Percentiles rank a stretch among this genome's conserved stretches.
phyloP scores from a whole-genome alignment of 2,888 invertebrate genomes.

The Cosmia trapezina region DNA sequence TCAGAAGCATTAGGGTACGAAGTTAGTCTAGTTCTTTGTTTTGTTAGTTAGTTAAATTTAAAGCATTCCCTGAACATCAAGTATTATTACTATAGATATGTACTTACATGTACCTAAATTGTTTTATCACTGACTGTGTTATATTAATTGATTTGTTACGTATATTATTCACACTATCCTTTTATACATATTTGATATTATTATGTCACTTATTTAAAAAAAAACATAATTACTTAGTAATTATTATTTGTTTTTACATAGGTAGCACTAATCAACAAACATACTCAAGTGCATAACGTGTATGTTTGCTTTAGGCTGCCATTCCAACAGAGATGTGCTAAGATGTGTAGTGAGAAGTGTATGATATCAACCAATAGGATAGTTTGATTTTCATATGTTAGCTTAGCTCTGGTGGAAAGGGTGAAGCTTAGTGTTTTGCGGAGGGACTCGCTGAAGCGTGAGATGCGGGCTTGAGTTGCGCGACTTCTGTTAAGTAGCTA shows the following conservation, averaged over 20 bases:
- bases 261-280: background rate
- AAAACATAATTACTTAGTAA: background rate
- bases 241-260: constrained; percentile 2
- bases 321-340: constrained; percentile 2
- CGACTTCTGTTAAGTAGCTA: background rate
- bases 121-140: constrained; percentile 6
- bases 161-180: background rate
- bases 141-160: constrained; percentile 8
- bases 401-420: background rate
- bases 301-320: background rate
- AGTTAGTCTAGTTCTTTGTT: background rate
- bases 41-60: constrained; percentile 10
- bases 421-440: no score
- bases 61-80: constrained; percentile 31
- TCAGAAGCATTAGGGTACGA: background rate
- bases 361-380: background rate
- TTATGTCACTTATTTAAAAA: constrained; percentile 1
- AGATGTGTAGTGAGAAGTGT: background rate
- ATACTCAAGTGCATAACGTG: background rate
- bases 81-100: constrained; percentile 25
- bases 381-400: constrained; percentile 1
- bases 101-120: constrained; percentile 12
- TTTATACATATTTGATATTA: constrained; percentile 2
- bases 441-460: background rate
- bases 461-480: background rate